These are phyloP conservation scores for Nesometra sesokonis DNA, from an alignment of 35 echinoderm and acorn worm species.

Conservation along the genomic window DNA sequence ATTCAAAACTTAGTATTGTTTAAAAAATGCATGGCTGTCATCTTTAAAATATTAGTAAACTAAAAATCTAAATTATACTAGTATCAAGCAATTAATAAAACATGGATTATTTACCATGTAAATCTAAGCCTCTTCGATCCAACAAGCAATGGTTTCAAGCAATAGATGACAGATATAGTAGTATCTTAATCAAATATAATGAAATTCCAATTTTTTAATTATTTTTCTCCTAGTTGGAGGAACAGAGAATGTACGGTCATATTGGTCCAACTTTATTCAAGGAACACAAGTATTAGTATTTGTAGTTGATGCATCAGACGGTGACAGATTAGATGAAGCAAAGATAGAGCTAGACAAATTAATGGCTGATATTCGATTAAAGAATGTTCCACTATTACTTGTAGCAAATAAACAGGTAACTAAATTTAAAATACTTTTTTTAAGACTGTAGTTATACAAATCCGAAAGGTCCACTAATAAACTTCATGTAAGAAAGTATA, in stretches of 20 bases:
- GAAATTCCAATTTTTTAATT: too few species aligned
- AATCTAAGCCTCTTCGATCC: too few species aligned
- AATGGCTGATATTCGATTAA: slow-evolving; percentile 47
- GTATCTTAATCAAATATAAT: too few species aligned
- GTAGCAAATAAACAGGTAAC: slow-evolving; percentile 96
- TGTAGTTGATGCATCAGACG: slow-evolving; percentile 93
- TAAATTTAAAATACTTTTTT: background rate
- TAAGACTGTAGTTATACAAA: background rate
- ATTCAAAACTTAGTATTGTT: too few species aligned
- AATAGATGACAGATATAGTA: too few species aligned
- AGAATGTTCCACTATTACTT: slow-evolving; percentile 61
- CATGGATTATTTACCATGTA: too few species aligned
- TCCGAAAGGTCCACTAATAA: background rate
- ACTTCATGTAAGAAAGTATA: too few species aligned
- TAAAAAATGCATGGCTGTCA: too few species aligned
- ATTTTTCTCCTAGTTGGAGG: slow-evolving; percentile 64
- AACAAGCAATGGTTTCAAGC: too few species aligned
- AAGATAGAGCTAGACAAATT: slow-evolving; percentile 87
- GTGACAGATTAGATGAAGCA: slow-evolving; percentile 50
- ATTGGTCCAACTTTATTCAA: slow-evolving; percentile 92
- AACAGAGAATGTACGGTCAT: slow-evolving; percentile 69
- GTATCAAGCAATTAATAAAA: too few species aligned
- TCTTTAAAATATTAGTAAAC: too few species aligned
- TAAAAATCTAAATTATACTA: too few species aligned
- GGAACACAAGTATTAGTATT: slow-evolving; percentile 84